Percentiles rank a stretch among this genome's conserved stretches.
phyloP scores from a whole-genome alignment of 2,113 vertebrate genomes.

The Ailuropoda melanoleuca region DNA sequence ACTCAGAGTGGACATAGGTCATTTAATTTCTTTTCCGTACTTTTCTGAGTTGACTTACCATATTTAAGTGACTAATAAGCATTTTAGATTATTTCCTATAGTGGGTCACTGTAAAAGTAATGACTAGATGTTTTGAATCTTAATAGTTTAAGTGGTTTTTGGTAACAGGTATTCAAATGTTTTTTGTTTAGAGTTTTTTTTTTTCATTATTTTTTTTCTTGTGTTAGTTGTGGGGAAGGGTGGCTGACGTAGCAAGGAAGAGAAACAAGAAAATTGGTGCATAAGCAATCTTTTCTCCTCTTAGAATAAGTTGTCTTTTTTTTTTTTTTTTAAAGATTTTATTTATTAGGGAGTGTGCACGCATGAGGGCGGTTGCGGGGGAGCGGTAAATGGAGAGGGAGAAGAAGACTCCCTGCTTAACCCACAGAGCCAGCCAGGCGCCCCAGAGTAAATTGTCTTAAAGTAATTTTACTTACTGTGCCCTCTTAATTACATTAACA shows the following conservation, averaged over 20 bases:
- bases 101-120: neutral
- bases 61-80: neutral
- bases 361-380: too few relatives aligned
- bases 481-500: neutral
- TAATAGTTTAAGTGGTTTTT: conserved; percentile 8
- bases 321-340: neutral
- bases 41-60: neutral
- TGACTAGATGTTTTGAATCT: neutral
- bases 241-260: neutral
- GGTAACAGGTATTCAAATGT: neutral
- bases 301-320: neutral
- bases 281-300: neutral
- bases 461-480: neutral
- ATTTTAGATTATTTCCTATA: neutral
- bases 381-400: neutral
- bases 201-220: neutral
- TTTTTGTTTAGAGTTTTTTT: neutral
- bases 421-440: neutral
- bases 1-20: neutral
- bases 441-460: neutral
- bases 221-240: neutral
- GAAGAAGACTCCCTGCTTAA: neutral
- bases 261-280: neutral
- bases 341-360: neutral
- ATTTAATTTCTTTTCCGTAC: neutral